Evolutionary conservation across 2,888 invertebrate genomes (phyloP).

Genomic region (Oeneis ivallda): DNA sequence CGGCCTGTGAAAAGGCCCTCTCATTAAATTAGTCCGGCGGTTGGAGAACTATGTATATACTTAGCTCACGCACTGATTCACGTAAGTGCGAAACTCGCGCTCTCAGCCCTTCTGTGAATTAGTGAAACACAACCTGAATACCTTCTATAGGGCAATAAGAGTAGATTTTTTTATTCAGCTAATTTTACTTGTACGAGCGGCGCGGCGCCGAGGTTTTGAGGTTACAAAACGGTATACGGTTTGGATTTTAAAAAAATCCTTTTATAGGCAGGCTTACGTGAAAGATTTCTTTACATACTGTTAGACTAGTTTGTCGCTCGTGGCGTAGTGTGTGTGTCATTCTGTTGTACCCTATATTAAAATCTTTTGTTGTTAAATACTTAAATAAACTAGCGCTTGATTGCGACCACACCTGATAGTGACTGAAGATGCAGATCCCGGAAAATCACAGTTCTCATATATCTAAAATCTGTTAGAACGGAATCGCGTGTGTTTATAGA

Average conservation of each 20-base stretch:
- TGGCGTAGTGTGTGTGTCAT: not conserved
- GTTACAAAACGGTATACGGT: slow-evolving; percentile 29
- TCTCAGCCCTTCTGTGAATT: slow-evolving; percentile 59
- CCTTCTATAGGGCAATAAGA: slow-evolving; percentile 69
- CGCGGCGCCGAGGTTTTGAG: slow-evolving; percentile 39
- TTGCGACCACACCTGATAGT: no score
- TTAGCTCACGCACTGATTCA: slow-evolving; percentile 68
- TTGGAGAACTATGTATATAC: slow-evolving; percentile 72
- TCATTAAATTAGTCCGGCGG: slow-evolving; percentile 79
- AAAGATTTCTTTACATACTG: not conserved
- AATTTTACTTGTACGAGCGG: slow-evolving; percentile 52
- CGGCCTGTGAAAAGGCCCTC: slow-evolving; percentile 63
- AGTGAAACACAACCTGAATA: slow-evolving; percentile 67
- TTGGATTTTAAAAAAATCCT: slow-evolving; percentile 32
- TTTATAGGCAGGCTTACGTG: not conserved
- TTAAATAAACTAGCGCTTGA: no score
- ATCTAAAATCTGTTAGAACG: no score
- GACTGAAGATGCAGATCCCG: no score
- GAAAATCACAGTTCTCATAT: no score
- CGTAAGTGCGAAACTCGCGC: slow-evolving; percentile 76
- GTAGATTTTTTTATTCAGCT: slow-evolving; percentile 53
- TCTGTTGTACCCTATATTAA: no score
- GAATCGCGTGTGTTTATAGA: no score
- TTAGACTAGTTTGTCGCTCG: not conserved
- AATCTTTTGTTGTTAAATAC: no score